Conservation (phyloP, 2,113 vertebrate species). For the Amphiprion ocellaris region DNA sequence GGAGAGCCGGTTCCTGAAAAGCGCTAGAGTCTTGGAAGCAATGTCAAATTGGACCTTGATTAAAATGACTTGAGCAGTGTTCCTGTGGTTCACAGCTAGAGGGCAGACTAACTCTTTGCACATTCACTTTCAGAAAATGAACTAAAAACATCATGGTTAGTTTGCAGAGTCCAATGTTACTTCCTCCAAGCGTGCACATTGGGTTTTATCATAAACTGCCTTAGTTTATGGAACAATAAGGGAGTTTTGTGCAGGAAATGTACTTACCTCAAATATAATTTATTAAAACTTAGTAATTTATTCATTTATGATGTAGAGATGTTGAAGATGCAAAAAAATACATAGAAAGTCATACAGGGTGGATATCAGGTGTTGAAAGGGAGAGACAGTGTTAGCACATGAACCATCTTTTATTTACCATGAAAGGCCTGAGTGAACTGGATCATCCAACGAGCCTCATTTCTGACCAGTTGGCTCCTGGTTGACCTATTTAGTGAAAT, state of each 20-base stretch:
- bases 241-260: too few relatives aligned
- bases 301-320: too few relatives aligned
- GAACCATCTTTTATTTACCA: background rate
- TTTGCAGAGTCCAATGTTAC: background rate
- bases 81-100: conserved; percentile 49
- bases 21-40: too few relatives aligned
- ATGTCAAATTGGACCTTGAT: background rate
- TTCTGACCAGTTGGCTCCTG: background rate
- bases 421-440: background rate
- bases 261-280: background rate
- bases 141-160: background rate
- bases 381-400: too few relatives aligned
- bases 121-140: background rate
- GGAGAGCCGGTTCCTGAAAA: too few relatives aligned
- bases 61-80: background rate
- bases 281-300: background rate
- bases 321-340: too few relatives aligned
- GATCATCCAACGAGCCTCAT: background rate
- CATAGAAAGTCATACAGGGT: too few relatives aligned
- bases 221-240: background rate
- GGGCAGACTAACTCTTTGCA: conserved; percentile 39
- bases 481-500: background rate
- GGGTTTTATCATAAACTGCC: conserved; percentile 1
- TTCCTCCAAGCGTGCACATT: too few relatives aligned
- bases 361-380: too few relatives aligned